A percentile compares a stretch with the other conserved stretches of the same genome.
These are phyloP conservation scores for Sipunculus nudus DNA, from an alignment of 2,888 invertebrate species.

Conservation along the genomic window DNA sequence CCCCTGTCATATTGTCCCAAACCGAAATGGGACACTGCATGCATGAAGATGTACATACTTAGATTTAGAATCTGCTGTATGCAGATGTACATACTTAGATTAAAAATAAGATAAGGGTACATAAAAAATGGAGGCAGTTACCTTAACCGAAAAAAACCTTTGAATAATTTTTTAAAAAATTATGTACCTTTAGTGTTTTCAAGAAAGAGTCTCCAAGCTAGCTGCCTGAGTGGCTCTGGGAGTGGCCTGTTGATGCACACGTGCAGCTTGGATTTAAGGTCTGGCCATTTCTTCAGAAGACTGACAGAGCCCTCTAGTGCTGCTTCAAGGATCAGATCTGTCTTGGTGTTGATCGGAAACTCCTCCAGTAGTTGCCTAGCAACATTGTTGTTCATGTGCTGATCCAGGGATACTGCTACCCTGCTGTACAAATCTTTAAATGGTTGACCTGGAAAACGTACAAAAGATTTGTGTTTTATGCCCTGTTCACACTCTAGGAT, in stretches of 20 bases:
- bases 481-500: too few relatives aligned
- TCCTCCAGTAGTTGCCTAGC: slow-evolving; percentile 60
- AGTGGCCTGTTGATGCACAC: slow-evolving; percentile 62
- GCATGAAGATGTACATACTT: too few relatives aligned
- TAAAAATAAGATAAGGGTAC: too few relatives aligned
- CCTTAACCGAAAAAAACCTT: too few relatives aligned
- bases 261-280: slow-evolving; percentile 61
- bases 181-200: slow-evolving; percentile 55
- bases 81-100: too few relatives aligned
- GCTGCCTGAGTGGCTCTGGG: slow-evolving; percentile 53
- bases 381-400: slow-evolving; percentile 62
- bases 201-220: slow-evolving; percentile 61
- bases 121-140: too few relatives aligned
- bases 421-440: slow-evolving; percentile 54
- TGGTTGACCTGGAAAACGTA: slow-evolving; percentile 47
- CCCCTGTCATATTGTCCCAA: too few relatives aligned
- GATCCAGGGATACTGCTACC: slow-evolving; percentile 58
- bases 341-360: slow-evolving; percentile 54
- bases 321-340: slow-evolving; percentile 59
- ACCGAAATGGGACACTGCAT: too few relatives aligned
- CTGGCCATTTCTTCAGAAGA: slow-evolving; percentile 63
- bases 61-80: too few relatives aligned
- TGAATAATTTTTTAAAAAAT: too few relatives aligned
- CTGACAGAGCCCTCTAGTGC: slow-evolving; percentile 57
- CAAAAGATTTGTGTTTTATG: background rate